Evolutionary conservation across 2,888 invertebrate genomes (phyloP).

Genomic region (Hedychridium roseum): DNA sequence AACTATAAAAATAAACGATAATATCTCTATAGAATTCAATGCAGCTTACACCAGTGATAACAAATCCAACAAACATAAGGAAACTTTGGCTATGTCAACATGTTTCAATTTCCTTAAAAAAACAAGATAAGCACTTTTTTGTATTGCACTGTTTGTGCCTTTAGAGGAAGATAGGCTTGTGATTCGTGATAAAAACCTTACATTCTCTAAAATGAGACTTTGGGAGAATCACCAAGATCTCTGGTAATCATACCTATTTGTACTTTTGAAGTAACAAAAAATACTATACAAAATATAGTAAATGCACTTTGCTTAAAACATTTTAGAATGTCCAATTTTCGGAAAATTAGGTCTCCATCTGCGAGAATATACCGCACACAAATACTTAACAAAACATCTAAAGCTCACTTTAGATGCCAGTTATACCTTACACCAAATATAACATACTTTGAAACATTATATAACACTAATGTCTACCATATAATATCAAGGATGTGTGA

Average conservation of each 20-base stretch:
- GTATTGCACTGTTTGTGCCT: conserved; percentile 33
- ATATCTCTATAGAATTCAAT: conserved; percentile 23
- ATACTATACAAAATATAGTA: conserved; percentile 27
- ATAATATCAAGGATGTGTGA: conserved; percentile 32
- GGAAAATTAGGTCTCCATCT: conserved; percentile 14
- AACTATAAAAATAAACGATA: conserved; percentile 29
- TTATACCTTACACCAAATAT: conserved; percentile 32
- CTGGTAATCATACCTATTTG: conserved; percentile 37
- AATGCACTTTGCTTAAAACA: conserved; percentile 17
- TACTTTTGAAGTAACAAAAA: conserved; percentile 38
- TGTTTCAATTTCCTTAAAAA: conserved; percentile 17
- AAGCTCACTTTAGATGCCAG: conserved; percentile 24
- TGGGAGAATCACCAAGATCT: conserved; percentile 24
- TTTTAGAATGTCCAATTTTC: conserved; percentile 15
- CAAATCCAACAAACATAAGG: conserved; percentile 27
- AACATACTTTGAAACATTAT: conserved; percentile 28
- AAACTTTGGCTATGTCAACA: conserved; percentile 28
- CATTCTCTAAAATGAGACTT: conserved; percentile 24
- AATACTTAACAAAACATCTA: conserved; percentile 26
- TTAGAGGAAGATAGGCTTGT: conserved; percentile 30
- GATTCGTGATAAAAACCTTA: conserved; percentile 32
- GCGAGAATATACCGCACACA: conserved; percentile 23
- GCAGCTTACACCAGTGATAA: conserved; percentile 11
- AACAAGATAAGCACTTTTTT: conserved; percentile 20
- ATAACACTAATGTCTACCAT: conserved; percentile 36